phyloP scores from a whole-genome alignment of 2,888 invertebrate species.

The Acheta domesticus region DNA sequence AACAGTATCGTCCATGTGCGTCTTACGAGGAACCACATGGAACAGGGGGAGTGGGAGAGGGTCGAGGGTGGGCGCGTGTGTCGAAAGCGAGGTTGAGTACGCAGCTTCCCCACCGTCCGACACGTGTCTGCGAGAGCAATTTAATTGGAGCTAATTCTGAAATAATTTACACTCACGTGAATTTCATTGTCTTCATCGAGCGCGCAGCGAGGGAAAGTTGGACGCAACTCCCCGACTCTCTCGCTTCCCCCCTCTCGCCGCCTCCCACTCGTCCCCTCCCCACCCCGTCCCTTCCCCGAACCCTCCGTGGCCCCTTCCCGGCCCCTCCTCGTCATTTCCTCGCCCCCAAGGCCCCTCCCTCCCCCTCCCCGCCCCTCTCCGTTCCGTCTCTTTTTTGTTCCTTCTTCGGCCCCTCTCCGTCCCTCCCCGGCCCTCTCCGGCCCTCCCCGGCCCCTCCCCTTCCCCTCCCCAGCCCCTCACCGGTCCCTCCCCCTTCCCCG shows the following conservation, averaged over 20 bases:
- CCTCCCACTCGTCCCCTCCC: neutral
- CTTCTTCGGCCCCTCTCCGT: neutral
- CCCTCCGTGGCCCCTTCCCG: neutral
- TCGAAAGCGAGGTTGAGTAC: no score
- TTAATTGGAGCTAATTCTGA: constrained; percentile 4
- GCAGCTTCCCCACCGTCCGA: neutral
- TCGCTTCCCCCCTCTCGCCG: no score
- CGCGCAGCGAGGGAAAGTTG: neutral
- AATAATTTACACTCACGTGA: constrained; percentile 1
- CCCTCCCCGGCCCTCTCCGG: no score
- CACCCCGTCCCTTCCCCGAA: neutral
- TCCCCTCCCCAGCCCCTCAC: no score
- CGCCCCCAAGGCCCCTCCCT: no score
- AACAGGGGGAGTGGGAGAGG: no score
- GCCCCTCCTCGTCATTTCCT: no score
- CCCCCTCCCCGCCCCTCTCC: neutral
- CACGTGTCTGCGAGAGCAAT: neutral
- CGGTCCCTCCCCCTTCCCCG: no score
- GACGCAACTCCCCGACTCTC: neutral
- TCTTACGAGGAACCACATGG: no score
- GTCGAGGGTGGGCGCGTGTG: no score
- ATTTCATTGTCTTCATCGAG: constrained; percentile 18
- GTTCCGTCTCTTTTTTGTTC: neutral
- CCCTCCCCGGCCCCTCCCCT: no score
- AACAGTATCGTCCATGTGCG: no score